phyloP scores from a whole-genome alignment of 2,113 vertebrate species.

The Diphyllodes magnificus region DNA sequence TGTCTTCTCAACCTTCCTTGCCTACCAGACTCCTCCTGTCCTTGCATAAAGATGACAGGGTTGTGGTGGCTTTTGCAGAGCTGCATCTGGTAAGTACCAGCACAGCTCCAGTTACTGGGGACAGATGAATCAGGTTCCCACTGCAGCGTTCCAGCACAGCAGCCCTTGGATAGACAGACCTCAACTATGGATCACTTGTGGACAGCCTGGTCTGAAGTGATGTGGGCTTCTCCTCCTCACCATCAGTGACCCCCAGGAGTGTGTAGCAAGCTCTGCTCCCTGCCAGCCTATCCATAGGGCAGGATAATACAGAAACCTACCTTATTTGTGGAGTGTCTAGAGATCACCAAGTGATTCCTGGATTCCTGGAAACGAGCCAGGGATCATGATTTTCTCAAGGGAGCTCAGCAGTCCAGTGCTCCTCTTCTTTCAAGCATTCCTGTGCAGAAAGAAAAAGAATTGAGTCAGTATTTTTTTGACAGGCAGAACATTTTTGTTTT shows the following conservation, averaged over 20 bases:
- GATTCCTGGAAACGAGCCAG: background rate
- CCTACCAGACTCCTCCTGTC: background rate
- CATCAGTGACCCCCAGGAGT: background rate
- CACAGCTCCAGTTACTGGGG: background rate
- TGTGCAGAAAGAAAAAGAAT: background rate
- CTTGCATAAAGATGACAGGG: background rate
- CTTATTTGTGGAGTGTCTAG: background rate
- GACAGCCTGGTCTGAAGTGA: background rate
- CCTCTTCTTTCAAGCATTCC: background rate
- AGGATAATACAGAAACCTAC: background rate
- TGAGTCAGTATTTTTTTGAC: background rate
- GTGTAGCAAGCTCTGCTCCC: background rate
- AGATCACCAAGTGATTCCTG: background rate
- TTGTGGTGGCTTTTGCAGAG: background rate
- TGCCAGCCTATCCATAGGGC: background rate
- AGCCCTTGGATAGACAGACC: background rate
- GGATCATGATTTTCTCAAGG: background rate
- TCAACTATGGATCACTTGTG: fast-evolving
- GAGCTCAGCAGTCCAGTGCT: background rate
- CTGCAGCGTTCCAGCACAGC: background rate
- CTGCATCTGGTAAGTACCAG: background rate
- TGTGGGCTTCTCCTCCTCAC: background rate
- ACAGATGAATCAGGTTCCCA: background rate
- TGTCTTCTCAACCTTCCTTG: background rate
- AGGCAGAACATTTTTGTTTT: background rate